A percentile compares a stretch with the other conserved stretches of the same genome.
These are phyloP conservation scores for Epinotia ramella DNA, from an alignment of 2,888 invertebrate species.

Conservation along the genomic window DNA sequence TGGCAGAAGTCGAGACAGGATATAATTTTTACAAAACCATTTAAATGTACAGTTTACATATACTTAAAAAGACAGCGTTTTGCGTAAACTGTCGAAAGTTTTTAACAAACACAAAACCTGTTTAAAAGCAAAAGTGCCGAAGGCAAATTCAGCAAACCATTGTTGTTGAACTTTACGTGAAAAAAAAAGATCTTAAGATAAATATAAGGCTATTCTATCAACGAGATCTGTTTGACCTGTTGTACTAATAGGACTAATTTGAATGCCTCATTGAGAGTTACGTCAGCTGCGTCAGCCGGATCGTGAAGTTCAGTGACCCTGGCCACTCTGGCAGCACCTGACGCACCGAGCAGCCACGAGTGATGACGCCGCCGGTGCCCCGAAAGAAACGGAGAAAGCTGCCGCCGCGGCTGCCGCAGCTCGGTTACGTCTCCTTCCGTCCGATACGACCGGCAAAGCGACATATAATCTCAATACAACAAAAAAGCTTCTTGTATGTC, in stretches of 20 bases:
- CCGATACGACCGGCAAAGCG: slow-evolving; percentile 24
- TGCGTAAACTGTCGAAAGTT: slow-evolving; percentile 32
- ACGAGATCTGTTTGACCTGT: slow-evolving; percentile 26
- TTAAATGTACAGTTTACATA: slow-evolving; percentile 32
- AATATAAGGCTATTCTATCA: not conserved
- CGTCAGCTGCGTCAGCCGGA: slow-evolving; percentile 37
- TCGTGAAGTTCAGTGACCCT: slow-evolving; percentile 43
- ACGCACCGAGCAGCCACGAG: slow-evolving; percentile 38
- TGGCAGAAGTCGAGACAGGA: slow-evolving; percentile 17
- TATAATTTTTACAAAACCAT: slow-evolving; percentile 31
- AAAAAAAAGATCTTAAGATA: not conserved
- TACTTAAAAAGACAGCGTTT: slow-evolving; percentile 15
- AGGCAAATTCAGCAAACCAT: slow-evolving; percentile 8
- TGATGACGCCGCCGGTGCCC: slow-evolving; percentile 34
- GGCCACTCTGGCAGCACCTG: slow-evolving; percentile 34
- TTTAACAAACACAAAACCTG: slow-evolving; percentile 25
- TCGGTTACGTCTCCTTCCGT: slow-evolving; percentile 47
- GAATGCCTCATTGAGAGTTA: slow-evolving; percentile 27
- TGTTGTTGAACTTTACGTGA: not conserved
- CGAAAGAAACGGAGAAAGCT: slow-evolving; percentile 47
- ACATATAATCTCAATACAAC: slow-evolving; percentile 29
- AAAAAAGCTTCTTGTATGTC: slow-evolving; percentile 14
- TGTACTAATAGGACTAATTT: slow-evolving; percentile 21
- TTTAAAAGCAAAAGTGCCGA: slow-evolving; percentile 23
- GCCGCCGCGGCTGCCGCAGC: slow-evolving; percentile 42